Base-by-base conservation (phyloP, 2,888 invertebrate genomes). In the Drosophila quinaria region DNA sequence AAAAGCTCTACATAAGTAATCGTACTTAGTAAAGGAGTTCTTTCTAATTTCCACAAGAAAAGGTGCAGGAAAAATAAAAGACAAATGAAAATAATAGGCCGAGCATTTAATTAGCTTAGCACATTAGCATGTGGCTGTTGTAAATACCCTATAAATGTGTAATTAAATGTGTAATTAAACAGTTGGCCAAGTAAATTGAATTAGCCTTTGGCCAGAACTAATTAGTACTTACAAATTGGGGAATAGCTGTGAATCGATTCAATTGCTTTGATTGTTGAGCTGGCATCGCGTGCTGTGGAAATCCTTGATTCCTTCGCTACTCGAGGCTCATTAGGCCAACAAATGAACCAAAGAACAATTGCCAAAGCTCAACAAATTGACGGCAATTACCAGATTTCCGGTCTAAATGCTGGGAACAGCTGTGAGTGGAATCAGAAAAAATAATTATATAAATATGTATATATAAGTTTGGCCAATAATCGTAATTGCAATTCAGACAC, bases 321-420 rank as follows among this genome's bases (percentile, higher is more conserved):
- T 33, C 29, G n/a, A 0, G n/a, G 44, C 37, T 47, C 46, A 46
- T 58, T 47, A 44, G 58, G 37, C 35, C 68, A 50, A 19, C 54
- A n/a, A 37, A n/a, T 44, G 22, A 56, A 55, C 47, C 83, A 60
- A 44, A 39, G 71, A 78, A 63, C 50, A 55, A 78, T 58, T 11
- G 58, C 58, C 47, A 77, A 82, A 74, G 67, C 74, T 60, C 67
- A 42, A 65, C 77, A 77, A 84, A 47, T 47, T 47, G 66, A 46
- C 25, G 69, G 70, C 81, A 82, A 82, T 82, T 86, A 82, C 78
- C 29, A 56, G 79, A 81, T 79, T 77, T 83, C 85, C 87, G 69
- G 84, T 68, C 74, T 67, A 46, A 29, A 9, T 1, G 25, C 1
- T 2, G n/a, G 15, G 47, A 35, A 49, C 49, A 49, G 33, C 49